These are phyloP conservation scores for Octopus bimaculoides DNA, from an alignment of 1,140 invertebrate genomes.

Conservation along the genomic window DNA sequence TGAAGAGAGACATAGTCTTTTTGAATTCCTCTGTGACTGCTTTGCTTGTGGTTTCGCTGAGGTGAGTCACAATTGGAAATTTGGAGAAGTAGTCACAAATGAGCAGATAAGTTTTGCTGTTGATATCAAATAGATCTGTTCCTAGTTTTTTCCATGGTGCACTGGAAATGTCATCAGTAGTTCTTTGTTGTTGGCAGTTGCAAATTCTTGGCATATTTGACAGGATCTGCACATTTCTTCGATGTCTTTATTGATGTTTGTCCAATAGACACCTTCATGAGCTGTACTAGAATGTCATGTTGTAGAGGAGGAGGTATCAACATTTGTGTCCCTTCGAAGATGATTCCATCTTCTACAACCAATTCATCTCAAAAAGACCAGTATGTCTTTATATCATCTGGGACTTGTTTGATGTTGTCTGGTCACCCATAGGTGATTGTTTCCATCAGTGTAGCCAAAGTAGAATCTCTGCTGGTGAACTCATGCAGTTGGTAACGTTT, in stretches of 20 bases:
- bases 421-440: conserved; percentile 19
- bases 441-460: neutral
- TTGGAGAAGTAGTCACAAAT: conserved; percentile 27
- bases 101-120: conserved; percentile 27
- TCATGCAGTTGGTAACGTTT: neutral
- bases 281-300: conserved; percentile 5
- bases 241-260: conserved; percentile 18
- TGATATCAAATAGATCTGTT: conserved; percentile 20
- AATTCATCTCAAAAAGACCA: conserved; percentile 20
- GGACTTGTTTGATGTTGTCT: conserved; percentile 4
- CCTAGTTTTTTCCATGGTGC: conserved; percentile 27
- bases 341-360: conserved; percentile 16
- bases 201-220: neutral
- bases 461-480: neutral
- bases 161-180: conserved; percentile 24
- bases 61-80: neutral
- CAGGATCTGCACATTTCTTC: conserved; percentile 12
- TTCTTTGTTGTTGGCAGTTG: neutral
- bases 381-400: conserved; percentile 13
- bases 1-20: conserved; percentile 27
- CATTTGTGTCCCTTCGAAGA: conserved; percentile 20
- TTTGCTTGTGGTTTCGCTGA: conserved; percentile 12
- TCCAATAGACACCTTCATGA: conserved; percentile 19
- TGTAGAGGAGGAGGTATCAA: conserved; percentile 16
- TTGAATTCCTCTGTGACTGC: conserved; percentile 25